phyloP scores from a whole-genome alignment of 2,888 invertebrate genomes.

The Aradus depressus region DNA sequence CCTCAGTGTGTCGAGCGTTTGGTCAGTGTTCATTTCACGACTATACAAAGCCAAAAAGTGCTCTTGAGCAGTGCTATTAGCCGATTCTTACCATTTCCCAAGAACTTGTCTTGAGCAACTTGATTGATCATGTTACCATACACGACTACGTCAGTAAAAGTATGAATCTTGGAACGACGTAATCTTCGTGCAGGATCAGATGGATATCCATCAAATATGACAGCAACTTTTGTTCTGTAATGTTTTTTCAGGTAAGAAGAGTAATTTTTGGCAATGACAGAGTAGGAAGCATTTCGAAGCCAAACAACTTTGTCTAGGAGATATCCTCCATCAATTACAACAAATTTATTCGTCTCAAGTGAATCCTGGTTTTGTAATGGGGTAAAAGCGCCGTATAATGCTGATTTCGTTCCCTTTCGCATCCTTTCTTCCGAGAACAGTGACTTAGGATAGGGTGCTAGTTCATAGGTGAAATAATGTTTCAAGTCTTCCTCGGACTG shows the following conservation, averaged over 20 bases:
- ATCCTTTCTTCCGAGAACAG: conserved; percentile 28
- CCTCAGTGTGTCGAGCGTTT: too few relatives aligned
- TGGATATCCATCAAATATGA: conserved; percentile 32
- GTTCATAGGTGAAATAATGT: conserved; percentile 27
- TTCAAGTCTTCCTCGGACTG: conserved; percentile 26
- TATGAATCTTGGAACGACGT: too few relatives aligned
- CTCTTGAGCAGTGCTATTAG: too few relatives aligned
- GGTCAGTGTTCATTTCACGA: too few relatives aligned
- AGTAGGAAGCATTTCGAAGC: background rate
- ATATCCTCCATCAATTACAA: conserved; percentile 5
- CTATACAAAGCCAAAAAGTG: too few relatives aligned
- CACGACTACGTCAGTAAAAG: too few relatives aligned
- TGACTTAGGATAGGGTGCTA: conserved; percentile 29
- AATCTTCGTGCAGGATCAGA: too few relatives aligned
- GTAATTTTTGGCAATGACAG: background rate
- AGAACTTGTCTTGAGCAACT: too few relatives aligned
- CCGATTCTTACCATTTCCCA: too few relatives aligned
- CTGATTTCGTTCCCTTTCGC: conserved; percentile 29
- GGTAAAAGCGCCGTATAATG: conserved; percentile 18
- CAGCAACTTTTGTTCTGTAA: conserved; percentile 1
- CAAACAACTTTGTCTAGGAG: conserved; percentile 3
- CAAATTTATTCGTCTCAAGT: too few relatives aligned
- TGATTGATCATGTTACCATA: too few relatives aligned
- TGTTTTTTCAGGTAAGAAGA: background rate
- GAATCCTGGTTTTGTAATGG: too few relatives aligned